Conservation (phyloP, 2,797 vertebrate species). For the Sebastiscus albofasciatus region DNA sequence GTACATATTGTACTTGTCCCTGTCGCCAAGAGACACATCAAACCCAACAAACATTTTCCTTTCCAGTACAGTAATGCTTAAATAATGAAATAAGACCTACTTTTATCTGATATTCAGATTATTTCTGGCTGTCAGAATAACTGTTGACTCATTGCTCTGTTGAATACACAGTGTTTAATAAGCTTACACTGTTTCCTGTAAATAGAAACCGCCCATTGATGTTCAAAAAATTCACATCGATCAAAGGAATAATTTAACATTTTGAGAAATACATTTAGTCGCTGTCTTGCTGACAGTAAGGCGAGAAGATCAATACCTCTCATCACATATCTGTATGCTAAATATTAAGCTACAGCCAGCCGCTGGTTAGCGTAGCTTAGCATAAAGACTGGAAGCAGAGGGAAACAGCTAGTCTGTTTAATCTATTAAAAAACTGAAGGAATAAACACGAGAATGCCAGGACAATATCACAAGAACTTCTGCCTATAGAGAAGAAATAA, state of each 20-base stretch:
- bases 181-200: not conserved
- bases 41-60: not conserved
- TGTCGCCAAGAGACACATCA: not conserved
- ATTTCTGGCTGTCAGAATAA: not conserved
- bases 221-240: not conserved
- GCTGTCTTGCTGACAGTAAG: not conserved
- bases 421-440: no score
- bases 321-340: not conserved
- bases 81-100: not conserved
- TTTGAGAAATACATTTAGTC: not conserved
- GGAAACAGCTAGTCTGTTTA: no score
- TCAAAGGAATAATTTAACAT: not conserved
- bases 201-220: not conserved
- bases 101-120: not conserved
- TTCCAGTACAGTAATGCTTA: not conserved
- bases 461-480: no score
- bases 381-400: no score
- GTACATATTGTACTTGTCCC: not conserved
- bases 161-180: not conserved
- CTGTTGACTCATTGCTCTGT: not conserved
- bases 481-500: no score
- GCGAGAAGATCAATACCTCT: not conserved
- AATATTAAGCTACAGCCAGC: not conserved
- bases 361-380: not conserved
- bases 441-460: no score